Conservation (phyloP, 2,888 invertebrate species). For the Hydropsyche betteni region DNA sequence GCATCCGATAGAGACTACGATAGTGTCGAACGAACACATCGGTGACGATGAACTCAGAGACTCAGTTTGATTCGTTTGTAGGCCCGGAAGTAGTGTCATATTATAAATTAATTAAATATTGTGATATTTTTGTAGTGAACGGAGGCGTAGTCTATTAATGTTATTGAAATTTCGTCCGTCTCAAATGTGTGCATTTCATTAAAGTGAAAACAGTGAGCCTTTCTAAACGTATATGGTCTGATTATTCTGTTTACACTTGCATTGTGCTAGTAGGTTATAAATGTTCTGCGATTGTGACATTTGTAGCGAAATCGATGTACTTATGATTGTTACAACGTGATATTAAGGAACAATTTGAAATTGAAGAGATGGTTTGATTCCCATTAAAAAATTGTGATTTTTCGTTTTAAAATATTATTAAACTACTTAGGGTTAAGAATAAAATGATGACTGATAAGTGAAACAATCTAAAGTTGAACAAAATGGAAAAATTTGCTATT, state of each 20-base stretch:
- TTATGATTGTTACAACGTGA: background rate
- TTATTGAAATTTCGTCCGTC: constrained; percentile 6
- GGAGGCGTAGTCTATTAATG: background rate
- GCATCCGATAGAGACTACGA: constrained; percentile 45
- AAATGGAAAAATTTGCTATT: background rate
- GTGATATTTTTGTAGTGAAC: constrained; percentile 39
- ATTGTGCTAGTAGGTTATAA: background rate
- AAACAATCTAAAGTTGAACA: background rate
- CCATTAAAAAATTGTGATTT: constrained; percentile 27
- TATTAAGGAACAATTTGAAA: background rate
- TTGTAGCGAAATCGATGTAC: background rate
- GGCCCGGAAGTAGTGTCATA: constrained; percentile 25
- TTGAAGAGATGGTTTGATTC: constrained; percentile 13
- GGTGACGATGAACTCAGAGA: constrained; percentile 36
- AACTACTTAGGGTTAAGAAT: constrained; percentile 5
- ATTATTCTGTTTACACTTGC: too few species aligned
- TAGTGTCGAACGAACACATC: constrained; percentile 40
- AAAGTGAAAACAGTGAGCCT: too few species aligned
- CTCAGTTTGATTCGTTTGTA: constrained; percentile 43
- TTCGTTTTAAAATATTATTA: constrained; percentile 18
- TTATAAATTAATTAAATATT: constrained; percentile 26
- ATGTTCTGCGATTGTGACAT: background rate
- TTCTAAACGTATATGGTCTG: too few species aligned
- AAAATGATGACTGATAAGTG: constrained; percentile 13
- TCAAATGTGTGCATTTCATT: background rate